Evolutionary conservation across 2,113 vertebrate species (phyloP), one percentile per base, ranked within the genome.

Genomic region (Tachycineta bicolor): DNA sequence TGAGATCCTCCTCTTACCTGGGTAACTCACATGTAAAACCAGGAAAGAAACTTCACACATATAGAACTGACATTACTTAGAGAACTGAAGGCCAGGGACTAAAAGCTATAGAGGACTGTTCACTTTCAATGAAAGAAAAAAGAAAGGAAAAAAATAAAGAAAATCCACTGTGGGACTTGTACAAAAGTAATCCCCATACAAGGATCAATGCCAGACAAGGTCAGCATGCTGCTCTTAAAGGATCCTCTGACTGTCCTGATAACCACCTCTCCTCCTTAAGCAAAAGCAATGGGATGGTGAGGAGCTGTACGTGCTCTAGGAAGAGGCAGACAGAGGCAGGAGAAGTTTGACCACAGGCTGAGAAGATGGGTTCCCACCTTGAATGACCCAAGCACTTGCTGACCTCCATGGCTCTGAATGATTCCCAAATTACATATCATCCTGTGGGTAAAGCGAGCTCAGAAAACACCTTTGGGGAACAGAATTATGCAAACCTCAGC

Each of bases 21-120:
- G 1, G 12, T n/a, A 86, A 87, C 6, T 69, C 37, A 9, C 3
- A 2, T 12, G 20, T 63, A 70, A 91, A 76, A 83, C 24, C 44
- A 46, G 34, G 2, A 2, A 80, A 81, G 75, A 75, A 65, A 67
- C 19, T 14, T 28, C 59, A 47, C 1, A 1, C 1, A 0, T 29
- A 14, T 33, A 74, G 53, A 93, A 46, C 12, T 39, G 33, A 18
- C 5, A 12, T 76, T 50, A 25, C 55, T 77, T 47, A 44, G 50
- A 86, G 63, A 91, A 56, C 10, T 21, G 44, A 59, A 15, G 33
- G 14, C 52, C 20, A 17, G 26, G 29, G 21, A 60, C 15, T 37
- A 56, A 79, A 41, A 84, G 10, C 29, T 39, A 1, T n/a, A 29
- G 26, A 50, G 13, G 26, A 49, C 10, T 37, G 1, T 24, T 90